phyloP scores from a whole-genome alignment of 1,140 invertebrate genomes.

The Eufriesea mexicana region DNA sequence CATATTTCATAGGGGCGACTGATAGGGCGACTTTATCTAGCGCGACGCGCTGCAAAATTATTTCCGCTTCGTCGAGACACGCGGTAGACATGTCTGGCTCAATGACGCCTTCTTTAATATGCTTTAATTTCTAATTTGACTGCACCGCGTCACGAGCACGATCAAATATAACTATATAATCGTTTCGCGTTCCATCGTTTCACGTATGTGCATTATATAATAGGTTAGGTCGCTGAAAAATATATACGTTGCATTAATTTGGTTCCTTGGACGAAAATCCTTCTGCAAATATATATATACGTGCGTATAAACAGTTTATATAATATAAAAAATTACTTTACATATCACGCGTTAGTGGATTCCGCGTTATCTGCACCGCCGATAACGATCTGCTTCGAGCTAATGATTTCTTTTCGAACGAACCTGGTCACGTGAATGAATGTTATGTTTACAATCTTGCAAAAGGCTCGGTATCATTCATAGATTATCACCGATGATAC shows the following conservation, averaged over 20 bases:
- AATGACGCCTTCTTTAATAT: conserved; percentile 8
- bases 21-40: conserved; percentile 49
- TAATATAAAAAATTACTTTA: background rate
- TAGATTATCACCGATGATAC: conserved; percentile 32
- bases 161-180: background rate
- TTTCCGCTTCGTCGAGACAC: conserved; percentile 51
- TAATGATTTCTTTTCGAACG: conserved; percentile 43
- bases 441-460: conserved; percentile 17
- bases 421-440: conserved; percentile 19
- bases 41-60: conserved; percentile 38
- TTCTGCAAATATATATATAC: too few relatives aligned
- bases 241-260: too few relatives aligned
- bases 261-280: too few relatives aligned
- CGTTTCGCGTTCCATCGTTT: too few relatives aligned
- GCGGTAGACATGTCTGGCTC: conserved; percentile 32
- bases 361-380: background rate
- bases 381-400: conserved; percentile 36
- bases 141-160: background rate
- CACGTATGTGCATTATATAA: background rate
- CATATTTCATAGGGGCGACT: conserved; percentile 37
- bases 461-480: background rate
- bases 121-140: background rate
- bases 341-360: too few relatives aligned
- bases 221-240: background rate
- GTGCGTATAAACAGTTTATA: too few relatives aligned